Percentiles rank a stretch among this genome's conserved stretches.
Evolutionary conservation across 35 echinoderm and acorn worm genomes (phyloP).

Genomic region (Apostichopus parvimensis): DNA sequence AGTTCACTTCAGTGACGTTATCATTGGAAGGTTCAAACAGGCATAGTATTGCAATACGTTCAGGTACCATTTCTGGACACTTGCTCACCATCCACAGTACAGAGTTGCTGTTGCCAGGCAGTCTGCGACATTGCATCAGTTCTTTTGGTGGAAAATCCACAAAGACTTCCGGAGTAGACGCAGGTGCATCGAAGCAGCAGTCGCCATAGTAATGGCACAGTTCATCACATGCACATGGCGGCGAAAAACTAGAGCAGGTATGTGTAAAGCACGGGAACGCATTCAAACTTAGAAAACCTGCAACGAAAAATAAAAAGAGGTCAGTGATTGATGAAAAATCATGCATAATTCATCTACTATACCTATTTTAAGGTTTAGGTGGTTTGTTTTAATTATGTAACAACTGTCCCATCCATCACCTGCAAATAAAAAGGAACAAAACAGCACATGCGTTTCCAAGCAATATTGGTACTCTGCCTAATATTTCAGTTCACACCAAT

Average conservation of each 20-base stretch:
- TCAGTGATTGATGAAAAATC: too few species aligned
- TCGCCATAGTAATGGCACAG: not conserved
- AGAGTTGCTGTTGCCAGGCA: not conserved
- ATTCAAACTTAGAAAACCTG: not conserved
- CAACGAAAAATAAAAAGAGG: not conserved
- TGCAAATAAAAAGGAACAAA: too few species aligned
- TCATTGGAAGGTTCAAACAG: not conserved
- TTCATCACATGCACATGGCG: not conserved
- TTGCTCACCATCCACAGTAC: not conserved
- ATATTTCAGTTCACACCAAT: too few species aligned
- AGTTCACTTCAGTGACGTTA: not conserved
- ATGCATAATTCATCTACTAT: too few species aligned
- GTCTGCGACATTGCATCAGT: not conserved
- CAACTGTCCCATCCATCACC: too few species aligned
- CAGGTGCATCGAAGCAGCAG: not conserved
- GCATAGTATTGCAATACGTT: not conserved
- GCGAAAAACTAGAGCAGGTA: not conserved
- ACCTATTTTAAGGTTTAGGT: too few species aligned
- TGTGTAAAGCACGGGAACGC: not conserved
- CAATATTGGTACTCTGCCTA: too few species aligned
- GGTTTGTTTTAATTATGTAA: too few species aligned
- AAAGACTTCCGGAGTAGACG: not conserved
- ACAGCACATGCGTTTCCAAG: too few species aligned
- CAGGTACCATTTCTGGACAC: not conserved
- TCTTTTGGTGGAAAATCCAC: not conserved